A percentile compares a stretch with the other conserved stretches of the same genome.
Conservation (phyloP, 2,113 vertebrate species). For the Mionectes macconnelli region DNA sequence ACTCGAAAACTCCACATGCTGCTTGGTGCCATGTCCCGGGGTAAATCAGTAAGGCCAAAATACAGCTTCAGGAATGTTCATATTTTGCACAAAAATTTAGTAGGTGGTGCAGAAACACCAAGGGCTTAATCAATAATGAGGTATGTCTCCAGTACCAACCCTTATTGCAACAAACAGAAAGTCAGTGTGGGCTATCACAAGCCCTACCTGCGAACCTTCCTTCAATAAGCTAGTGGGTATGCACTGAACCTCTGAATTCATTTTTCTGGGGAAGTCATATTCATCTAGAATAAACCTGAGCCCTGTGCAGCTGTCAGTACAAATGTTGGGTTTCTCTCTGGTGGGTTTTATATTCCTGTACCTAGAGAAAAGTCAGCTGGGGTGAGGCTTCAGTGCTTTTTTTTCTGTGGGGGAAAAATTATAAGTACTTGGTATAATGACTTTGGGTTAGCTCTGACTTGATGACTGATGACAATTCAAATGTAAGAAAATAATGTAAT, state of each 20-base stretch:
- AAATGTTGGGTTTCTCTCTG: neutral
- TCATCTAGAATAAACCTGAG: neutral
- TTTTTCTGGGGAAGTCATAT: neutral
- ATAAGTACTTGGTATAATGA: neutral
- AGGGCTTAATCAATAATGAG: neutral
- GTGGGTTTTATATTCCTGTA: neutral
- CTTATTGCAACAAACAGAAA: neutral
- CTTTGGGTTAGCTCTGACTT: slow-evolving; percentile 1
- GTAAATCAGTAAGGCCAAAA: neutral
- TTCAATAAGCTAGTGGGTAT: neutral
- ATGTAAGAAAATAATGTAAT: slow-evolving; percentile 23
- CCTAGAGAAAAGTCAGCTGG: neutral
- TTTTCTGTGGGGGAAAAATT: neutral
- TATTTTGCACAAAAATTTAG: neutral
- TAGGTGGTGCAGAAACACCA: neutral
- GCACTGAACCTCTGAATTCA: neutral
- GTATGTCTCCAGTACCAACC: neutral
- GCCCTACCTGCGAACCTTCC: neutral
- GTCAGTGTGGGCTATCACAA: neutral
- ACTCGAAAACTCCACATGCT: neutral
- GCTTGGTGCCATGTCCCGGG: neutral
- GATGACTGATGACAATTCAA: slow-evolving; percentile 30
- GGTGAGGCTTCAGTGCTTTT: neutral
- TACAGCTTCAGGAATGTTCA: neutral
- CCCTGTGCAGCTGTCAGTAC: neutral